Conservation (phyloP, 2,888 invertebrate genomes). For the Phania funesta region DNA sequence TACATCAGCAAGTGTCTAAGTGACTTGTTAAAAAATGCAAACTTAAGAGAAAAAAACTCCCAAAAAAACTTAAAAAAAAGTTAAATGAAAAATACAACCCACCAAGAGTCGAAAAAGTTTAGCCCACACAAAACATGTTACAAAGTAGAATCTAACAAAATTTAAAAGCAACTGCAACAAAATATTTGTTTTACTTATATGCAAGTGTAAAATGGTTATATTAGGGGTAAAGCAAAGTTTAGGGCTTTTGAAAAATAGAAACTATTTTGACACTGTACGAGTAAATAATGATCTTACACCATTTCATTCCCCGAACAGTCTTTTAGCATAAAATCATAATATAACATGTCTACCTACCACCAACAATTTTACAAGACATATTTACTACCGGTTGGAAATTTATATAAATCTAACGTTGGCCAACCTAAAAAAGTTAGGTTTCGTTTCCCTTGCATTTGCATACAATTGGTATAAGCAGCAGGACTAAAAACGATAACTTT, state of each 20-base stretch:
- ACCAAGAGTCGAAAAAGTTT: neutral
- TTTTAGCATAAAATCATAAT: constrained; percentile 7
- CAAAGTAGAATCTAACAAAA: constrained; percentile 3
- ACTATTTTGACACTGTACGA: too few species aligned
- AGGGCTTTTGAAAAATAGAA: too few species aligned
- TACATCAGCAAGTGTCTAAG: constrained; percentile 18
- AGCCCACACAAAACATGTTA: constrained; percentile 40
- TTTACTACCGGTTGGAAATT: neutral
- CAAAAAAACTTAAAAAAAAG: too few species aligned
- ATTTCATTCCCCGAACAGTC: neutral
- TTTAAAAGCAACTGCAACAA: neutral
- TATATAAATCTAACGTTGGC: too few species aligned
- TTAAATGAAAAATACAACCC: constrained; percentile 16
- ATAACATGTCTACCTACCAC: neutral
- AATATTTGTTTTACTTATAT: neutral
- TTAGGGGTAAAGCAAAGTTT: constrained; percentile 22
- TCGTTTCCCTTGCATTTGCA: too few species aligned
- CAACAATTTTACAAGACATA: neutral
- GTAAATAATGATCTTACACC: too few species aligned
- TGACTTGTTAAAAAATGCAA: constrained; percentile 1
- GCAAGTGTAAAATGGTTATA: neutral
- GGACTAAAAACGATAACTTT: too few species aligned
- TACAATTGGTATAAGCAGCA: too few species aligned
- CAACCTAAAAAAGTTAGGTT: too few species aligned
- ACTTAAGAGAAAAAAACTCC: neutral